A percentile compares a stretch with the other conserved stretches of the same genome.
Conservation (phyloP, 2,113 vertebrate genomes). For the Muntiacus muntjak region DNA sequence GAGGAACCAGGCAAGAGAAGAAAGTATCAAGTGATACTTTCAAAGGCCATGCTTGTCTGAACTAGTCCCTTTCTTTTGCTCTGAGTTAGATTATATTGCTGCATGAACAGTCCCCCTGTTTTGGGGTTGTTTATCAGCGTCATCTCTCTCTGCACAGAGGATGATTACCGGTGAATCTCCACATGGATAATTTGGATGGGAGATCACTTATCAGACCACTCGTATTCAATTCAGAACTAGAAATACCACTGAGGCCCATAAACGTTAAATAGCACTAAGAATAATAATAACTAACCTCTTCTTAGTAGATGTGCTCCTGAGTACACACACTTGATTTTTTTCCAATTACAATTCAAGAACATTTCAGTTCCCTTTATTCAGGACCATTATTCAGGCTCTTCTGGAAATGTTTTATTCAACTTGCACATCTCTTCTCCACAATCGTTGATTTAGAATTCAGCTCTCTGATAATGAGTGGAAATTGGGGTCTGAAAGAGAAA, state of each 20-base stretch:
- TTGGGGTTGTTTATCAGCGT: background rate
- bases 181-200: conserved; percentile 33
- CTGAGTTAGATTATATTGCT: background rate
- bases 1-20: background rate
- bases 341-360: conserved; percentile 65
- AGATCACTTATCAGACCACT: conserved; percentile 58
- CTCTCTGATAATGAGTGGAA: conserved; percentile 54
- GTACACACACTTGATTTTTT: conserved; percentile 50
- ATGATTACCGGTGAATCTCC: conserved; percentile 28
- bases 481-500: conserved; percentile 44
- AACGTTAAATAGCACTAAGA: conserved; percentile 39
- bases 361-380: conserved; percentile 50
- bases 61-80: background rate
- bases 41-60: background rate
- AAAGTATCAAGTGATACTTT: background rate
- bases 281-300: conserved; percentile 52
- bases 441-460: conserved; percentile 58
- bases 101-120: background rate
- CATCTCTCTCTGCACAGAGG: background rate
- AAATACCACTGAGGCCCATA: conserved; percentile 29
- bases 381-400: conserved; percentile 49
- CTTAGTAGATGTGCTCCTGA: background rate
- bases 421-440: conserved; percentile 30
- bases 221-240: conserved; percentile 47
- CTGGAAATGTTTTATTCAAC: conserved; percentile 72